Conservation (phyloP, 2,797 vertebrate genomes). For the Anisognathus igniventris region DNA sequence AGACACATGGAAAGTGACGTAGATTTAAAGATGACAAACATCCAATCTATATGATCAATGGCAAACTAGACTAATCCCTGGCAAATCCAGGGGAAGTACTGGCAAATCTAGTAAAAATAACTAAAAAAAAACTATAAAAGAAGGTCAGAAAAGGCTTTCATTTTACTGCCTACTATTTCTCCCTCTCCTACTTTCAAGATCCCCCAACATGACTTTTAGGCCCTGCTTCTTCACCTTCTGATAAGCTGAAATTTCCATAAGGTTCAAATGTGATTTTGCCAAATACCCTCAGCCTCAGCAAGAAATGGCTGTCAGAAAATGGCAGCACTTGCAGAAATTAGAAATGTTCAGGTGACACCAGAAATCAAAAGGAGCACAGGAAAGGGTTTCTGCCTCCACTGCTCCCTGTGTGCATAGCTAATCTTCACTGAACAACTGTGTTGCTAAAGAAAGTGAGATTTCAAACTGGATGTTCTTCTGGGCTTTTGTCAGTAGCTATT, state of each 20-base stretch:
- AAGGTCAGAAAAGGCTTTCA: neutral
- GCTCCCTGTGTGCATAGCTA: neutral
- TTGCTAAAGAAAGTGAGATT: neutral
- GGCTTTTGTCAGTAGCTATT: neutral
- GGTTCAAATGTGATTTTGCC: neutral
- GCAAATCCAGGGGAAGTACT: neutral
- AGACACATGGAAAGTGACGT: neutral
- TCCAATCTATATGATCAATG: neutral
- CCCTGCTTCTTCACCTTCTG: neutral
- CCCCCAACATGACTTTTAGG: neutral
- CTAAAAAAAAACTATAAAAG: neutral
- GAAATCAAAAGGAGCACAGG: neutral
- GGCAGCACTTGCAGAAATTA: neutral
- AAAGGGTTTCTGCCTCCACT: neutral
- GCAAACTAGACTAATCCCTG: neutral
- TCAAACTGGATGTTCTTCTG: neutral
- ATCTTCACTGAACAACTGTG: neutral
- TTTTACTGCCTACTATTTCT: neutral
- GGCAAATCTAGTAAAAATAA: neutral
- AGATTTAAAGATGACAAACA: neutral
- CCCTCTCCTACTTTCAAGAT: neutral
- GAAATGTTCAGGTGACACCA: neutral
- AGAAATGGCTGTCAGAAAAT: neutral
- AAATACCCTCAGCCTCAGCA: neutral
- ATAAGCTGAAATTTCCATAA: neutral